phyloP scores from a whole-genome alignment of 2,888 invertebrate genomes.

The Noctua fimbriata region DNA sequence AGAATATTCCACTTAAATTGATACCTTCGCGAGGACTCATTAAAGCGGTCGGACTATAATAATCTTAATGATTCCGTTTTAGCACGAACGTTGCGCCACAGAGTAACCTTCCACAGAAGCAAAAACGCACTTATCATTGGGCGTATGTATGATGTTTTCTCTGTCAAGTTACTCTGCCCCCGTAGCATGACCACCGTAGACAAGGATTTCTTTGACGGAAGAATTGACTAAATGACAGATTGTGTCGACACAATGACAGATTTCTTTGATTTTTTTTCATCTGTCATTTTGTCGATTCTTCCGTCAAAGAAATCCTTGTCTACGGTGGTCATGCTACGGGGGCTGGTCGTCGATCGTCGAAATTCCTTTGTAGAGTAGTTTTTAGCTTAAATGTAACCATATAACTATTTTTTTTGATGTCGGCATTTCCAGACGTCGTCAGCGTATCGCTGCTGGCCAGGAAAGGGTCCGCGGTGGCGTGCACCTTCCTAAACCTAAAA shows the following conservation, averaged over 20 bases:
- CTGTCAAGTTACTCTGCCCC: background rate
- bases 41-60: no score
- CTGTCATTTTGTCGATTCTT: no score
- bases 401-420: background rate
- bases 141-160: background rate
- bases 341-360: background rate
- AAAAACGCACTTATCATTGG: background rate
- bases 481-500: slow-evolving; percentile 78
- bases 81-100: background rate
- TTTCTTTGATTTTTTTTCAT: no score
- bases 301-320: no score
- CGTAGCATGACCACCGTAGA: no score
- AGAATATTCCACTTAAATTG: no score
- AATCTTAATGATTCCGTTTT: background rate
- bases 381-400: background rate
- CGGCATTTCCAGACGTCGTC: slow-evolving; percentile 76
- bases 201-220: no score
- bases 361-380: background rate
- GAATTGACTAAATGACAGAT: no score
- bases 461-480: slow-evolving; percentile 82
- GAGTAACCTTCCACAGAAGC: background rate
- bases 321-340: no score
- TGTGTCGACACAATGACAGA: no score
- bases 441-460: slow-evolving; percentile 81
- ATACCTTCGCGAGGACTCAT: no score